A percentile compares a stretch with the other conserved stretches of the same genome.
Conservation (phyloP, 2,888 invertebrate species). For the Patella pellucida region DNA sequence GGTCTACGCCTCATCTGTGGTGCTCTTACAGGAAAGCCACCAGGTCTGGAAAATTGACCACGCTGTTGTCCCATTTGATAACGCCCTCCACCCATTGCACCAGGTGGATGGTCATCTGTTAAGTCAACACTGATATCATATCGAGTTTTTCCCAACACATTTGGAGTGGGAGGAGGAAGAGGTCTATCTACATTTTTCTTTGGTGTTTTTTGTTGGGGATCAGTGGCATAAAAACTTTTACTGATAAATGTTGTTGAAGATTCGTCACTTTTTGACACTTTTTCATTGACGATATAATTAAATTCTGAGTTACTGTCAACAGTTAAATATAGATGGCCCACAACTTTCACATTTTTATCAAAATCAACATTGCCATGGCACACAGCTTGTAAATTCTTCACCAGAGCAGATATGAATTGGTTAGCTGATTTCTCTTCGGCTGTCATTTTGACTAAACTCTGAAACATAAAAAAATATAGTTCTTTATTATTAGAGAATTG, state of each 20-base stretch:
- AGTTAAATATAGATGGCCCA: background rate
- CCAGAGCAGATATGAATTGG: background rate
- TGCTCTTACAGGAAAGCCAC: background rate
- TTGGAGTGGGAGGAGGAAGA: conserved; percentile 1
- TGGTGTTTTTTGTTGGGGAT: conserved; percentile 11
- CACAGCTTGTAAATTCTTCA: conserved; percentile 2
- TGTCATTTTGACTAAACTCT: background rate
- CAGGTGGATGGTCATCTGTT: background rate
- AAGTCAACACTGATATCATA: conserved; percentile 1
- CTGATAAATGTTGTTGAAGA: conserved; percentile 11
- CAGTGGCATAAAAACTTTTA: conserved; percentile 7
- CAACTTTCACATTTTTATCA: conserved; percentile 12
- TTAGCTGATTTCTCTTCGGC: conserved; percentile 1
- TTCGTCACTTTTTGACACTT: conserved; percentile 3
- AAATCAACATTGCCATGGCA: background rate
- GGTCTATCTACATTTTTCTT: conserved; percentile 10
- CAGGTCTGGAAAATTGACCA: background rate
- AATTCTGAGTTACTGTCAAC: conserved; percentile 1
- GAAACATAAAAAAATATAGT: too few species aligned
- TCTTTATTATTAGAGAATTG: too few species aligned
- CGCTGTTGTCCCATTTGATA: background rate
- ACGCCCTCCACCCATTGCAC: background rate
- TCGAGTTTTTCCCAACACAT: conserved; percentile 3
- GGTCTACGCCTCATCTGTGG: background rate
- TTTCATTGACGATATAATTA: conserved; percentile 1